A percentile compares a stretch with the other conserved stretches of the same genome.
phyloP scores from a whole-genome alignment of 2,113 vertebrate species.

The Aleadryas rufinucha region DNA sequence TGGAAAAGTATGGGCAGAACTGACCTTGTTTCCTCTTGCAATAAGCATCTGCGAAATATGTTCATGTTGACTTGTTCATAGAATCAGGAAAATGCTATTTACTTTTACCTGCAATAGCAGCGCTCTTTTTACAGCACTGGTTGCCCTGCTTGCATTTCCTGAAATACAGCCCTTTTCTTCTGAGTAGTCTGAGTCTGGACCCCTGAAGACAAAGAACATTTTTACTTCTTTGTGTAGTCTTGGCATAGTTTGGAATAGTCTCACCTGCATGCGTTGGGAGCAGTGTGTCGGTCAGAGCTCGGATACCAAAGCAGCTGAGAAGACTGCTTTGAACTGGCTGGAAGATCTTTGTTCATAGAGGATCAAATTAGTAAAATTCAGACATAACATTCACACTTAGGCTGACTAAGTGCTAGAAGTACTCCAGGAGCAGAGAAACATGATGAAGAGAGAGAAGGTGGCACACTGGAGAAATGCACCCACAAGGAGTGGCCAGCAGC shows the following conservation, averaged over 20 bases:
- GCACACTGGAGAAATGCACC: background rate
- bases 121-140: background rate
- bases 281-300: rapidly evolving
- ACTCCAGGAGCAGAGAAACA: background rate
- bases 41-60: background rate
- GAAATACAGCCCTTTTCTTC: background rate
- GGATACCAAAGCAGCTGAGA: background rate
- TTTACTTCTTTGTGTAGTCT: background rate
- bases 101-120: background rate
- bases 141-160: background rate
- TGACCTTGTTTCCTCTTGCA: background rate
- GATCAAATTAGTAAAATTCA: background rate
- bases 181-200: background rate
- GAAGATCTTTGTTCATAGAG: background rate
- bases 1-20: background rate
- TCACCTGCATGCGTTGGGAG: background rate
- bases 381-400: background rate
- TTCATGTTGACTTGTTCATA: background rate
- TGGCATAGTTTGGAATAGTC: background rate
- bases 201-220: background rate
- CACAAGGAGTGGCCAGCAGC: background rate
- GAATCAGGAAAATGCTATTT: background rate
- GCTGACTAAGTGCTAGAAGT: background rate
- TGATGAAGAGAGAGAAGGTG: background rate
- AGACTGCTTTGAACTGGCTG: background rate